Evolutionary conservation across 1,140 invertebrate genomes (phyloP).

Genomic region (Anastatus disparis): DNA sequence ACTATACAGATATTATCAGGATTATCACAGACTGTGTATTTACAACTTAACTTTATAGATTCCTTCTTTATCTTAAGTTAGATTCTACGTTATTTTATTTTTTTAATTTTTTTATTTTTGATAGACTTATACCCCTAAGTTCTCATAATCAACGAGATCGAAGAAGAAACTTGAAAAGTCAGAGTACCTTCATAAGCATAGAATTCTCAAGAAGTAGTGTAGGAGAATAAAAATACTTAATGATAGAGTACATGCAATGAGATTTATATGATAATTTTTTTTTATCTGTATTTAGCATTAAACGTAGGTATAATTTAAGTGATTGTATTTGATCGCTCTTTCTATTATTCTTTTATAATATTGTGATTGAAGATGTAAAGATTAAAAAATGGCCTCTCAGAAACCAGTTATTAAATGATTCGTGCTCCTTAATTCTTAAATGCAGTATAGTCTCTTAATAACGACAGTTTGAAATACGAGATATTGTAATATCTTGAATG

Average conservation of each 20-base stretch:
- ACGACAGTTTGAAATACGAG: conserved; percentile 8
- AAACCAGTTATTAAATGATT: conserved; percentile 22
- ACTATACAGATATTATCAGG: conserved; percentile 61
- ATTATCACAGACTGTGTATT: conserved; percentile 69
- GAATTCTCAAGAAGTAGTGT: conserved; percentile 11
- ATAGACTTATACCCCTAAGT: conserved; percentile 29
- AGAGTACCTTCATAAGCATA: conserved; percentile 28
- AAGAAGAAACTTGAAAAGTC: conserved; percentile 35
- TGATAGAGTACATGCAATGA: conserved; percentile 28
- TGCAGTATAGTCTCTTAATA: conserved; percentile 36
- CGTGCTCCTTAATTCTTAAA: conserved; percentile 26
- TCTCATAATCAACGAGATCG: conserved; percentile 39
- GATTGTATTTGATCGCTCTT: conserved; percentile 35
- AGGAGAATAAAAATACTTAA: conserved; percentile 25
- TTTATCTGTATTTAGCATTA: conserved; percentile 17
- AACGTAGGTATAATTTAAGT: conserved; percentile 28
- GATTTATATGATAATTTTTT: conserved; percentile 30
- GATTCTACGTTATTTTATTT: conserved; percentile 41
- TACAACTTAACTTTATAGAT: conserved; percentile 62
- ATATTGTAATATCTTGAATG: conserved; percentile 14
- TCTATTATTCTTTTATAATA: conserved; percentile 12
- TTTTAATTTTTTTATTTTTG: conserved; percentile 27
- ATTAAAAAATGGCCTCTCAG: conserved; percentile 27
- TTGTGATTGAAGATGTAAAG: conserved; percentile 13
- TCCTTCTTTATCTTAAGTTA: conserved; percentile 46